phyloP scores from a whole-genome alignment of 2,113 vertebrate genomes.

The Chionis minor region DNA sequence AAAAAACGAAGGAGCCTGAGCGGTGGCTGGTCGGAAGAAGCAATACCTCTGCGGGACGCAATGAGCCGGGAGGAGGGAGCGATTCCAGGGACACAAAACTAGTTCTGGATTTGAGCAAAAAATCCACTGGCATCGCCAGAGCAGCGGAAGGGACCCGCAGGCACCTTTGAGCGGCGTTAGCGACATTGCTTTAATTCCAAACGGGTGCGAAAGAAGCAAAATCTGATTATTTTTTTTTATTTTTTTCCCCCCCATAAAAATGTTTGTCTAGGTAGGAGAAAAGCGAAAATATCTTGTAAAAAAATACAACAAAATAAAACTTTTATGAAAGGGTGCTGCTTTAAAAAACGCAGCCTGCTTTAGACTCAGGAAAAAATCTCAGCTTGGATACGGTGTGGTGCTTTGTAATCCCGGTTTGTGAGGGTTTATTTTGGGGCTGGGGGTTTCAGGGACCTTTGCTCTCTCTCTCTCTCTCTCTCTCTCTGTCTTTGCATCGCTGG shows the following conservation, averaged over 20 bases:
- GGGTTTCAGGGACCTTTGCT: not conserved
- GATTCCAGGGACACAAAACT: not conserved
- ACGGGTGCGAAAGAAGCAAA: not conserved
- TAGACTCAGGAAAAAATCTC: conserved; percentile 30
- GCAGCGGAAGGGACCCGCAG: not conserved
- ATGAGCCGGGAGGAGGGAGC: not conserved
- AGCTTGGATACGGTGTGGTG: not conserved
- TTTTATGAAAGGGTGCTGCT: not conserved
- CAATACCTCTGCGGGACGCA: not conserved
- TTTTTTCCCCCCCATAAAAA: not conserved
- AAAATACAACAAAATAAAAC: not conserved
- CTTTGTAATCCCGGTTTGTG: not conserved
- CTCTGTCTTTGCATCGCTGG: conserved; percentile 5
- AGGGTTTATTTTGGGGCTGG: not conserved
- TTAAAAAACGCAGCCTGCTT: not conserved
- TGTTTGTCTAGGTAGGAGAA: not conserved
- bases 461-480: not conserved
- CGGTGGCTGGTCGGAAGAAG: not conserved
- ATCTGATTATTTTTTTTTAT: not conserved
- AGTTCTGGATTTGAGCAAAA: not conserved
- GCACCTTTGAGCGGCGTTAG: not conserved
- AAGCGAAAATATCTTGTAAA: not conserved
- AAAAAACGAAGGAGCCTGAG: not conserved
- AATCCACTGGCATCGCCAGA: not conserved
- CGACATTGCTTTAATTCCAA: not conserved